phyloP scores from a whole-genome alignment of 1,140 invertebrate species.

The Gonatopus flavifemur region DNA sequence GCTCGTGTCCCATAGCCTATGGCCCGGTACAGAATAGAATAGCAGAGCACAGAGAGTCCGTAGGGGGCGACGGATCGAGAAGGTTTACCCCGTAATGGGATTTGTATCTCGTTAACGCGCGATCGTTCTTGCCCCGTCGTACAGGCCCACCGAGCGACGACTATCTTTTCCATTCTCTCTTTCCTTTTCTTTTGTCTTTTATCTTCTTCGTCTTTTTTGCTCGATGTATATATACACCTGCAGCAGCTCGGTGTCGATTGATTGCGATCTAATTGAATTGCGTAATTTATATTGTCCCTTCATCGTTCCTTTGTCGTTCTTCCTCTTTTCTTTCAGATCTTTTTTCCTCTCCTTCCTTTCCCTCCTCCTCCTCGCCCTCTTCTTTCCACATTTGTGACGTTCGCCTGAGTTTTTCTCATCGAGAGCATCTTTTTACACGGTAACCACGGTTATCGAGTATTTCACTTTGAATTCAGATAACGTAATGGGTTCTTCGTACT shows the following conservation, averaged over 20 bases:
- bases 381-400: conserved; percentile 10
- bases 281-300: conserved; percentile 45
- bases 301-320: background rate
- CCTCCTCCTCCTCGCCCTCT: conserved; percentile 12
- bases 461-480: too few species aligned
- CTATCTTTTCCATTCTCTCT: conserved; percentile 28
- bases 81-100: conserved; percentile 59
- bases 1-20: conserved; percentile 49
- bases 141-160: conserved; percentile 45
- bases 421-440: too few species aligned
- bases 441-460: too few species aligned
- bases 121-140: conserved; percentile 54
- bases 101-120: conserved; percentile 61
- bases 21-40: conserved; percentile 21
- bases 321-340: too few species aligned
- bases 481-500: too few species aligned
- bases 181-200: conserved; percentile 8
- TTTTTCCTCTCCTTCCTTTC: conserved; percentile 6
- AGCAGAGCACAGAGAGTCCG: conserved; percentile 46
- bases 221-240: conserved; percentile 28
- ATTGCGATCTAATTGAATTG: conserved; percentile 52
- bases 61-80: conserved; percentile 54
- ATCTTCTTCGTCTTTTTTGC: conserved; percentile 4
- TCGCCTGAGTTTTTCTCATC: conserved; percentile 16
- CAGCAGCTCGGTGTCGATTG: conserved; percentile 41